A percentile compares a stretch with the other conserved stretches of the same genome.
These are phyloP conservation scores for Conopomorpha cramerella DNA, from an alignment of 1,140 invertebrate species.

Conservation along the genomic window DNA sequence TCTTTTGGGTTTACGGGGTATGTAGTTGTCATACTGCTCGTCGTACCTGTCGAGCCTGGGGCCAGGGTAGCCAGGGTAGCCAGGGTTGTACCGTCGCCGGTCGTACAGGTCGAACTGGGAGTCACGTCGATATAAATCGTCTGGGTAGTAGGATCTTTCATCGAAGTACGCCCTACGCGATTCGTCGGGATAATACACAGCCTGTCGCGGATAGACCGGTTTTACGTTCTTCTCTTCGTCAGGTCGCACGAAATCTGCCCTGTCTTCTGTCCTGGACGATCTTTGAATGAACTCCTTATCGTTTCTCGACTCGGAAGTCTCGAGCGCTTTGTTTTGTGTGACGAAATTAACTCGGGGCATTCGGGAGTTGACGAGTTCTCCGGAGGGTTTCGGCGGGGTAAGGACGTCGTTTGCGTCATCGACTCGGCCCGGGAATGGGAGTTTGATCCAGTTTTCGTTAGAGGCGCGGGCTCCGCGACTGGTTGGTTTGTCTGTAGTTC, in stretches of 20 bases:
- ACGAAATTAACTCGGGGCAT: conserved; percentile 58
- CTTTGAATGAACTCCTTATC: conserved; percentile 49
- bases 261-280: conserved; percentile 37
- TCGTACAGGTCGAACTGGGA: conserved; percentile 48
- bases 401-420: conserved; percentile 28
- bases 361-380: conserved; percentile 47
- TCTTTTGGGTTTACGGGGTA: conserved; percentile 50
- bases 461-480: conserved; percentile 49
- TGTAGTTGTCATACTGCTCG: conserved; percentile 40
- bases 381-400: conserved; percentile 38
- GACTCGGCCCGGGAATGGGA: conserved; percentile 36
- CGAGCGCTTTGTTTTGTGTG: conserved; percentile 50
- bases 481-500: conserved; percentile 43
- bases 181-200: conserved; percentile 52
- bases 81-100: conserved; percentile 29
- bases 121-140: conserved; percentile 43
- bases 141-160: conserved; percentile 38
- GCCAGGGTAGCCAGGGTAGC: conserved; percentile 17
- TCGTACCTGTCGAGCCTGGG: conserved; percentile 49
- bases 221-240: conserved; percentile 41
- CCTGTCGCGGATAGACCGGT: conserved; percentile 50
- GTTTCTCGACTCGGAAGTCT: conserved; percentile 51
- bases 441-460: conserved; percentile 57
- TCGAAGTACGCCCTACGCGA: conserved; percentile 39
- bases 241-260: conserved; percentile 52